Percentiles rank a stretch among this genome's conserved stretches.
Conservation (phyloP, 2,113 vertebrate genomes). For the Lampris megalopsis region DNA sequence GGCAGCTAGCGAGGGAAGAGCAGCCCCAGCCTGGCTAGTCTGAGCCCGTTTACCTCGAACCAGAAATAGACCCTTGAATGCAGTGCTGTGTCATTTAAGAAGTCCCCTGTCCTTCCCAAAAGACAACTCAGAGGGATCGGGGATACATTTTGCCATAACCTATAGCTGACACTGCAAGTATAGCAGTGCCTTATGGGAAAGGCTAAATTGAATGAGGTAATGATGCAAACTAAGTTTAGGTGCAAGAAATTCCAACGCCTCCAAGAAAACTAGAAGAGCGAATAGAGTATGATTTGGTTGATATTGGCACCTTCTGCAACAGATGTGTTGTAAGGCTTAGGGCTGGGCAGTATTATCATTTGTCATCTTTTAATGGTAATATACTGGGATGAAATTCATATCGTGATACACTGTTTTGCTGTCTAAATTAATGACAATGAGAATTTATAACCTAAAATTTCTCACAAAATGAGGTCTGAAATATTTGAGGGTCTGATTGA, state of each 20-base stretch:
- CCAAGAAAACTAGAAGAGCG: too few relatives aligned
- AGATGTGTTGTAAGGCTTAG: too few relatives aligned
- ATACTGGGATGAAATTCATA: too few relatives aligned
- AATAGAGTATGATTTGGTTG: too few relatives aligned
- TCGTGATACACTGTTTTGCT: too few relatives aligned
- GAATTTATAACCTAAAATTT: too few relatives aligned
- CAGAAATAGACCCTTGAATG: conserved; percentile 57
- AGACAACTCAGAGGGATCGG: conserved; percentile 26
- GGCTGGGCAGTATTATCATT: too few relatives aligned
- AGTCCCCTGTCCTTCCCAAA: conserved; percentile 51
- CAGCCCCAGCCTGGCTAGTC: conserved; percentile 36
- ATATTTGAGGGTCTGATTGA: too few relatives aligned
- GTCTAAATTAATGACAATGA: too few relatives aligned
- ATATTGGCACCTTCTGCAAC: too few relatives aligned
- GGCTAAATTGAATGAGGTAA: background rate
- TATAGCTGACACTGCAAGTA: conserved; percentile 32
- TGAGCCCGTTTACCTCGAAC: conserved; percentile 77
- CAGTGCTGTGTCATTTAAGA: conserved; percentile 66
- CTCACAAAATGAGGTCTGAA: too few relatives aligned
- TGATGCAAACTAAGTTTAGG: background rate
- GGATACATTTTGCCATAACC: conserved; percentile 25
- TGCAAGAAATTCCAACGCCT: background rate
- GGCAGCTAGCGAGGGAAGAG: conserved; percentile 54
- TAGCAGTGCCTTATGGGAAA: background rate
- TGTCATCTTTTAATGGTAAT: too few relatives aligned